Conservation (phyloP, 1,140 invertebrate genomes). For the Drosophila gunungcola region DNA sequence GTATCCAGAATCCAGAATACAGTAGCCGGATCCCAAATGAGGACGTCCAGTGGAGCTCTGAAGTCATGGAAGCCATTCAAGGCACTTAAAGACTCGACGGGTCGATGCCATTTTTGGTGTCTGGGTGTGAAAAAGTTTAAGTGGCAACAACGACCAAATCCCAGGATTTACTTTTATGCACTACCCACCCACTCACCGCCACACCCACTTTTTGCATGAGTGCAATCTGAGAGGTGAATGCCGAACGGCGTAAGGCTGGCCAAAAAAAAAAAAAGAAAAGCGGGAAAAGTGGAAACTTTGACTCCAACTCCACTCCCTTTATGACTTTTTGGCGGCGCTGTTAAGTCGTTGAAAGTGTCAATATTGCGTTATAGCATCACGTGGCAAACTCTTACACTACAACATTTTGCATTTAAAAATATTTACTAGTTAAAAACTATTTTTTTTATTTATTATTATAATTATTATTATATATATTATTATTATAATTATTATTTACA, state of each 20-base stretch:
- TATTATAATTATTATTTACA: too few relatives aligned
- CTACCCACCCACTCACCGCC: conserved; percentile 25
- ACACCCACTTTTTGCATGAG: conserved; percentile 18
- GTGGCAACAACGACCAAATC: conserved; percentile 78
- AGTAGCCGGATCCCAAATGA: conserved; percentile 23
- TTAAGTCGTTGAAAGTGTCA: conserved; percentile 82
- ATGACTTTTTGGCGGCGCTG: conserved; percentile 77
- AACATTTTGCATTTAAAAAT: neutral
- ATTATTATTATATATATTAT: too few relatives aligned
- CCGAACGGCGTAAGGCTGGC: conserved; percentile 39
- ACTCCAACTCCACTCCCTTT: conserved; percentile 65
- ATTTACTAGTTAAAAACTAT: too few relatives aligned
- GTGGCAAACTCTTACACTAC: conserved; percentile 38
- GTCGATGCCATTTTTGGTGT: conserved; percentile 58
- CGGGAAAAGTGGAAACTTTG: conserved; percentile 52
- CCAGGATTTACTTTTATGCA: conserved; percentile 82
- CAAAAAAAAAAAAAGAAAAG: conserved; percentile 23
- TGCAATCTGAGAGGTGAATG: conserved; percentile 71
- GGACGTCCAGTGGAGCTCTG: conserved; percentile 37
- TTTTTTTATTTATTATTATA: too few relatives aligned
- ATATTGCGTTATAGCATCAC: conserved; percentile 79
- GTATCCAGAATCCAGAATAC: conserved; percentile 1
- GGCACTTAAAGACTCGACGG: conserved; percentile 72
- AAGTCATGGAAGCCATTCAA: conserved; percentile 44
- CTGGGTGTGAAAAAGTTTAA: conserved; percentile 82